Percentiles rank a stretch among this genome's conserved stretches.
Conservation (phyloP, 2,888 invertebrate genomes). For the Rutpela maculata region DNA sequence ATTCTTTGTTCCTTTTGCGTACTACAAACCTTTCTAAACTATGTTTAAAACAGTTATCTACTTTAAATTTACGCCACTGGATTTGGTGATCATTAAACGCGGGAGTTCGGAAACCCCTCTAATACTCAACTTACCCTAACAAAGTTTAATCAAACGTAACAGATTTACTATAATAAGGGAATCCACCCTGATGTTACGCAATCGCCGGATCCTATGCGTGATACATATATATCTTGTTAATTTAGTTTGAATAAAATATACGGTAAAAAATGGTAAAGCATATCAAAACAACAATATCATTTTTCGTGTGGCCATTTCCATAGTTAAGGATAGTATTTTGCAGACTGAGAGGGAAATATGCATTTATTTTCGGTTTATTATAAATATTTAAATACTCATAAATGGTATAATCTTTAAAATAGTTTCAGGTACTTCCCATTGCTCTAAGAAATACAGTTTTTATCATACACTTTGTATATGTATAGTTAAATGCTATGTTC, state of each 20-base stretch:
- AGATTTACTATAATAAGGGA: constrained; percentile 68
- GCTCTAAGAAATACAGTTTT: background rate
- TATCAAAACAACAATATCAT: background rate
- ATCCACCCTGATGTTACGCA: constrained; percentile 56
- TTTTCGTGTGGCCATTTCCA: background rate
- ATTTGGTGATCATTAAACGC: constrained; percentile 49
- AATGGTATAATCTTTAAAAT: no score
- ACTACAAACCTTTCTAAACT: no score
- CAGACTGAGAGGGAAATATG: no score
- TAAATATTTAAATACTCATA: no score
- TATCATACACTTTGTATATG: no score
- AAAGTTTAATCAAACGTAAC: constrained; percentile 71
- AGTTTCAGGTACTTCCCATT: no score
- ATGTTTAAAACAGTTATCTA: background rate
- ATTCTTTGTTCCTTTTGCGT: no score
- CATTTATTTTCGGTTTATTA: no score
- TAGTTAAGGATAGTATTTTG: no score
- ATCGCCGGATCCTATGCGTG: constrained; percentile 43
- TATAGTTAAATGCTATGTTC: no score
- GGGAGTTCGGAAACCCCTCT: constrained; percentile 58
- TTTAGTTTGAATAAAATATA: constrained; percentile 32
- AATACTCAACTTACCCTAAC: constrained; percentile 65
- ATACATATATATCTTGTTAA: constrained; percentile 49
- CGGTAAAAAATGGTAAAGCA: background rate
- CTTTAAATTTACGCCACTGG: constrained; percentile 38